These are phyloP conservation scores for Crenuchus spilurus DNA, from an alignment of 2,797 vertebrate genomes.

Conservation along the genomic window DNA sequence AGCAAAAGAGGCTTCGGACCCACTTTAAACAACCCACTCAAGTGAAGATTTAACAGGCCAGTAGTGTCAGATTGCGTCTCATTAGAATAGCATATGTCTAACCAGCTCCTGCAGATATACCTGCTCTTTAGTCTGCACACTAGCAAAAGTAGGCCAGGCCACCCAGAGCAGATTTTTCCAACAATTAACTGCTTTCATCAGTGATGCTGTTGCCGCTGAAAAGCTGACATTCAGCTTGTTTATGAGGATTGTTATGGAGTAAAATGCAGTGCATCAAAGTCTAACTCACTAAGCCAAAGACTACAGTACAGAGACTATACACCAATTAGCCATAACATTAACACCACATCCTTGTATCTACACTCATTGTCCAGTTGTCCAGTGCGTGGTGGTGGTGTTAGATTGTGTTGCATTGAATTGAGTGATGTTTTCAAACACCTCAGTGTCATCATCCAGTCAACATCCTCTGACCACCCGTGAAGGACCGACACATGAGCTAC, in stretches of 20 bases:
- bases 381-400: no score
- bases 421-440: no score
- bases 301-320: no score
- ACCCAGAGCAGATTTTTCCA: neutral
- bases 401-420: no score
- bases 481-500: no score
- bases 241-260: neutral
- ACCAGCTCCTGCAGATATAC: neutral
- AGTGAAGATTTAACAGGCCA: conserved; percentile 43
- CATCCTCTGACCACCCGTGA: no score
- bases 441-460: no score
- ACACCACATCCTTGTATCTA: no score
- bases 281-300: neutral
- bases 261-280: neutral
- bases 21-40: conserved; percentile 11
- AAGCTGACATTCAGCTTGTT: neutral
- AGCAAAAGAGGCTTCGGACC: conserved; percentile 44
- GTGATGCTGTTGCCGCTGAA: neutral
- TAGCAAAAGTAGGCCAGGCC: neutral
- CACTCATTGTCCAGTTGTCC: no score
- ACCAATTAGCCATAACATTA: no score
- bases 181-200: neutral
- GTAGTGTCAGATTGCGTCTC: conserved; percentile 1
- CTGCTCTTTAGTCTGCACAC: neutral
- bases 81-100: conserved; percentile 21